A percentile compares a stretch with the other conserved stretches of the same genome.
Evolutionary conservation across 2,888 invertebrate species (phyloP).

Genomic region (Hypena proboscidalis): DNA sequence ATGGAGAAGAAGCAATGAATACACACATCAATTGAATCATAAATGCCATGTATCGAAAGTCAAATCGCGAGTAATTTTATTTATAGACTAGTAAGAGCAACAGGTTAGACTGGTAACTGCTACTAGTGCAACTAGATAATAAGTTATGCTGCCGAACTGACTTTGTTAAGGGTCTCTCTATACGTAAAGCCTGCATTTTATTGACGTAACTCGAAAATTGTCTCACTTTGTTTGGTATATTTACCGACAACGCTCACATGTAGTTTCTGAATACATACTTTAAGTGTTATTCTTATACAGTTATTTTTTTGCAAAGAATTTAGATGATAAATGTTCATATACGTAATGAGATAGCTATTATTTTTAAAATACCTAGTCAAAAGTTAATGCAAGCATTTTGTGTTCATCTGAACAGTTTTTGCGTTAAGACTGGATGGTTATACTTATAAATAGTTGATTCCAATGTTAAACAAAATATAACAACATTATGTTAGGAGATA

Average conservation of each 20-base stretch:
- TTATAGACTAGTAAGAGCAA: background rate
- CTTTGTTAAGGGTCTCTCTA: background rate
- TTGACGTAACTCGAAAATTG: conserved; percentile 17
- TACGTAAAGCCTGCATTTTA: conserved; percentile 21
- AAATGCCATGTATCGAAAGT: conserved; percentile 12
- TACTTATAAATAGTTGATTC: conserved; percentile 20
- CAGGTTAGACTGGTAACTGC: conserved; percentile 5
- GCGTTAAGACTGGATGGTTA: conserved; percentile 38
- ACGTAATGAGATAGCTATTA: conserved; percentile 26
- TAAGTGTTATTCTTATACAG: conserved; percentile 22
- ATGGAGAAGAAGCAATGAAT: conserved; percentile 63
- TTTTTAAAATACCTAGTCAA: conserved; percentile 42
- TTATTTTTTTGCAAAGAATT: conserved; percentile 26
- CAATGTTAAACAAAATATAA: background rate
- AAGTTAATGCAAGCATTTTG: conserved; percentile 22
- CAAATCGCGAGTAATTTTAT: conserved; percentile 3
- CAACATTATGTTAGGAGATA: too few relatives aligned
- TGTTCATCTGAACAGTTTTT: conserved; percentile 23
- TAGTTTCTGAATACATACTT: conserved; percentile 7
- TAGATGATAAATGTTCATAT: conserved; percentile 30
- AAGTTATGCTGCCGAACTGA: conserved; percentile 5
- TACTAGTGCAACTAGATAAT: conserved; percentile 4
- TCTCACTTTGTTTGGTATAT: conserved; percentile 7
- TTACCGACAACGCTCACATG: conserved; percentile 4
- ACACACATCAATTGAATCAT: conserved; percentile 13